Evolutionary conservation across 2,797 vertebrate species (phyloP).

Genomic region (Alcedo quadribrachys): DNA sequence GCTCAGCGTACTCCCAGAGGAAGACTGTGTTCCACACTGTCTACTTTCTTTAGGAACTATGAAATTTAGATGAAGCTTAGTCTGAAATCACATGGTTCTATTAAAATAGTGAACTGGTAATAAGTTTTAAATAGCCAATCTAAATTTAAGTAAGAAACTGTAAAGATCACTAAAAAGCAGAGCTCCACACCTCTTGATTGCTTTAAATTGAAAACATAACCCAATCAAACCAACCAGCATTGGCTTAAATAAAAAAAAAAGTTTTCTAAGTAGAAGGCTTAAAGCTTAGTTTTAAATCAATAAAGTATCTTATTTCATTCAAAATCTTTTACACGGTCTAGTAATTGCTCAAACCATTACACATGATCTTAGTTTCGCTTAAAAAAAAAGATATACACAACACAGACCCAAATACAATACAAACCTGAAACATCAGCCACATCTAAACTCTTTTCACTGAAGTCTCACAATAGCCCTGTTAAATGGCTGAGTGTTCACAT

Average conservation of each 20-base stretch:
- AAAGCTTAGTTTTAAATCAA: background rate
- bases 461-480: constrained; percentile 52
- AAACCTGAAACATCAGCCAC: background rate
- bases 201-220: background rate
- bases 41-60: constrained; percentile 78
- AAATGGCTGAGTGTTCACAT: constrained; percentile 58
- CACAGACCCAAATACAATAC: background rate
- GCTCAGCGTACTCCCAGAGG: constrained; percentile 93
- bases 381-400: background rate
- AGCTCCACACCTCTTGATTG: background rate
- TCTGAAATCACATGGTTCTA: constrained; percentile 61
- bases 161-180: constrained; percentile 35
- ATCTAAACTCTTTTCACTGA: constrained; percentile 25
- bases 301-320: background rate
- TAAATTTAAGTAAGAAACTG: constrained; percentile 37
- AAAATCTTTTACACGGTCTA: background rate
- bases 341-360: background rate
- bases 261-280: background rate
- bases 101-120: constrained; percentile 66
- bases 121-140: constrained; percentile 61
- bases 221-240: background rate
- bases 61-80: constrained; percentile 78
- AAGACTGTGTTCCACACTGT: constrained; percentile 84
- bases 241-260: background rate
- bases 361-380: background rate